Evolutionary conservation across 2,797 vertebrate species (phyloP), one percentile per base, ranked within the genome.

Genomic region (Rhynchonycteris naso): DNA sequence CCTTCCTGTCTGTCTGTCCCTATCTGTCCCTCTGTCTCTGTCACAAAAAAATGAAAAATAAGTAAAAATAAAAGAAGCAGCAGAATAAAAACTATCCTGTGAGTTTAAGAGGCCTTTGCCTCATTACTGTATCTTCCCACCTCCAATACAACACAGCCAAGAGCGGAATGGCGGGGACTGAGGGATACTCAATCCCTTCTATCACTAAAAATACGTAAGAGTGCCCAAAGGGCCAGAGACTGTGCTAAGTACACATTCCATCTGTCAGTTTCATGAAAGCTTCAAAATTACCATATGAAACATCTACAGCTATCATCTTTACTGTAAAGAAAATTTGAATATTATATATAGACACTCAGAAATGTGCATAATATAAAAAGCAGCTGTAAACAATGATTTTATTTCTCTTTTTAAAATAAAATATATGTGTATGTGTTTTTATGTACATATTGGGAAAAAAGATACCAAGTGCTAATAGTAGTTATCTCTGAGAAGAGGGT

Each of bases 321-420:
- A 54, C 33, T 79, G 90, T 63, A 80, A 84, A 75, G n/a, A 28
- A 92, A 87, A 75, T 79, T 19, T 81, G 33, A 92, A 15, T 38
- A 90, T 75, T 78, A 74, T 47, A 56, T 24, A 90, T 66, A 91
- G 10, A 93, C 30, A 3, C 38, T 88, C 54, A 76, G 58, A 94
- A 12, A 90, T 72, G 28, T 69, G 59, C 26, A 81, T 28, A 56
- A 72, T 13, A 85, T 2, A 28, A 75, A 96, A 93, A 80, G 19
- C 7, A 72, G 24, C 3, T 96, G 5, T 38, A 89, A 94, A 54
- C 24, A 91, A 8, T 63, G 47, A 88, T 84, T 92, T 95, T n/a
- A 85, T 50, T 82, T 90, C 54, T 66, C 38, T 33, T 90, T 95
- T 95, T 92, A 47, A 80, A 96, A 89, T 81, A 63, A 79, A 93